Percentiles rank a stretch among this genome's conserved stretches.
Evolutionary conservation across 2,888 invertebrate genomes (phyloP).

Genomic region (Volucella bombylans): DNA sequence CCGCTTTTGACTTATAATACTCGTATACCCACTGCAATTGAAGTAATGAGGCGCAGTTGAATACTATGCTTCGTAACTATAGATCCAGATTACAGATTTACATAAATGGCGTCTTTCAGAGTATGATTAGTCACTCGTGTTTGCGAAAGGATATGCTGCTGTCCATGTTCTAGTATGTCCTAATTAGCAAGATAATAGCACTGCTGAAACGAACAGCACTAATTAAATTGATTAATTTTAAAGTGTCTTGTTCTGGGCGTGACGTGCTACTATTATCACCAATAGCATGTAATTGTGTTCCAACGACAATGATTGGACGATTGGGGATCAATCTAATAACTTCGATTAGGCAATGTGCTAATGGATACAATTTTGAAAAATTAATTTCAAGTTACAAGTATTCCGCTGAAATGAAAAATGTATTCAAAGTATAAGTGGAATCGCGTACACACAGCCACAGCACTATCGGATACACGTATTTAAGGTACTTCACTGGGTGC

Average conservation of each 20-base stretch:
- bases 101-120: conserved; percentile 61
- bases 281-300: conserved; percentile 47
- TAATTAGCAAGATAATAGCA: conserved; percentile 48
- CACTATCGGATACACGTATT: neutral
- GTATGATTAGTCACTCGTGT: neutral
- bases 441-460: conserved; percentile 31
- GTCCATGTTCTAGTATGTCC: conserved; percentile 36
- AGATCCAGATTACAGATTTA: neutral
- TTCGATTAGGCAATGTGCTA: conserved; percentile 51
- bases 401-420: conserved; percentile 25
- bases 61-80: conserved; percentile 14
- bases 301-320: conserved; percentile 55
- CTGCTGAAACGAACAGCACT: conserved; percentile 46
- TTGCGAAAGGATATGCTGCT: conserved; percentile 35
- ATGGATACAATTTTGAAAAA: conserved; percentile 45
- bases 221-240: conserved; percentile 48
- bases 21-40: conserved; percentile 52
- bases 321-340: conserved; percentile 51
- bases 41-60: conserved; percentile 65
- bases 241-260: conserved; percentile 48
- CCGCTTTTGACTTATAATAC: conserved; percentile 6
- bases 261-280: conserved; percentile 51
- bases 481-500: conserved; percentile 16
- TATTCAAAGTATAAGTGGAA: conserved; percentile 21
- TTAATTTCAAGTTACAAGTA: conserved; percentile 20